A percentile compares a stretch with the other conserved stretches of the same genome.
Conservation (phyloP, 2,113 vertebrate genomes). For the Candoia aspera region DNA sequence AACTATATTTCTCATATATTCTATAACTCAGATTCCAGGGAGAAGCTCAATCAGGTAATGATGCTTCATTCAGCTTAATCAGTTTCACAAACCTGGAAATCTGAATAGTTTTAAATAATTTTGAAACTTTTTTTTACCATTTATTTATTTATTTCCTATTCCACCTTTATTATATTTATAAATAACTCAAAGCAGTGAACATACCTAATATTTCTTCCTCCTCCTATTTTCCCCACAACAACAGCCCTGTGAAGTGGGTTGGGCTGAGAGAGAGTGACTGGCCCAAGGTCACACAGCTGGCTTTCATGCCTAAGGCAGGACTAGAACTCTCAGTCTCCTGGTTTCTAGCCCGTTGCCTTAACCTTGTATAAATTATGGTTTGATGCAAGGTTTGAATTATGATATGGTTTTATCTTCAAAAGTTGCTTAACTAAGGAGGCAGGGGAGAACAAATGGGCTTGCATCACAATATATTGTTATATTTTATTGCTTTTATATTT, state of each 20-base stretch:
- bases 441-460: neutral
- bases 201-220: no score
- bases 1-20: neutral
- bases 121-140: neutral
- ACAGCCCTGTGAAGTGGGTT: no score
- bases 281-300: no score
- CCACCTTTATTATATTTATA: no score
- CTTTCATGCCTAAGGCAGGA: no score
- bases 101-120: neutral
- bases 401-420: neutral
- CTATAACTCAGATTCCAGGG: neutral
- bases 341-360: no score
- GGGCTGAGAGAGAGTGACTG: no score
- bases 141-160: no score
- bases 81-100: neutral
- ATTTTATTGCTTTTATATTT: neutral
- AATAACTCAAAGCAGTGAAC: no score
- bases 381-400: neutral
- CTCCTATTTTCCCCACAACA: no score
- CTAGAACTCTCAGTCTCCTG: no score
- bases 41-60: neutral
- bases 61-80: neutral
- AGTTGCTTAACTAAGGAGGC: neutral
- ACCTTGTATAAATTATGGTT: neutral
- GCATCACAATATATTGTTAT: neutral